Conservation (phyloP, 2,797 vertebrate species). For the Pachyuromys duprasi region DNA sequence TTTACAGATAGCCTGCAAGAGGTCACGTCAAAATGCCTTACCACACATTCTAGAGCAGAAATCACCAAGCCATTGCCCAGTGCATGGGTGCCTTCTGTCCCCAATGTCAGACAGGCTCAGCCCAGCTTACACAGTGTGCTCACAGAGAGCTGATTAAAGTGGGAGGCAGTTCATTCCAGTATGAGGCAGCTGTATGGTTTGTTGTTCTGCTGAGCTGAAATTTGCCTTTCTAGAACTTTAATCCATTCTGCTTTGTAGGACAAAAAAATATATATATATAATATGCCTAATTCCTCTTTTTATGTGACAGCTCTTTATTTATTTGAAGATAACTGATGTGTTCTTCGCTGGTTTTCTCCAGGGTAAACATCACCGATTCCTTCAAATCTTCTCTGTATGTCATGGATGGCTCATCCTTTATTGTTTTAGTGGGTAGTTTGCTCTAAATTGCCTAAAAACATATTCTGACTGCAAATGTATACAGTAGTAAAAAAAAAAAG, state of each 20-base stretch:
- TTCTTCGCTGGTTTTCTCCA: slow-evolving; percentile 6
- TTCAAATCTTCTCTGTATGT: slow-evolving; percentile 36
- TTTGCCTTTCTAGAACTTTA: slow-evolving; percentile 35
- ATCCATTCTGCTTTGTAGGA: slow-evolving; percentile 30
- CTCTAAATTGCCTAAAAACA: background rate
- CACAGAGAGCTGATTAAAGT: slow-evolving; percentile 28
- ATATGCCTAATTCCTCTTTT: slow-evolving; percentile 29
- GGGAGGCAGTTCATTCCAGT: background rate
- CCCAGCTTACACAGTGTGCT: background rate
- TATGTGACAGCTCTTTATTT: slow-evolving; percentile 10
- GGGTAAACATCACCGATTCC: background rate
- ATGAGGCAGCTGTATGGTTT: background rate
- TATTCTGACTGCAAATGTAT: background rate
- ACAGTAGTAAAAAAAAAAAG: background rate
- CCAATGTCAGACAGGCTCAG: background rate
- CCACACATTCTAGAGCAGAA: background rate
- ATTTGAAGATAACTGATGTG: slow-evolving; percentile 13
- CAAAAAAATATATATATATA: background rate
- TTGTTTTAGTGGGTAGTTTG: slow-evolving; percentile 13
- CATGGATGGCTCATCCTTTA: background rate
- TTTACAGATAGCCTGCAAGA: background rate
- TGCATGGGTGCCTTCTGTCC: background rate
- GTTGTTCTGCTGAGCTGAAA: slow-evolving; percentile 54
- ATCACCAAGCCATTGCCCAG: background rate
- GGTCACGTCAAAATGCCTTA: slow-evolving; percentile 4